Evolutionary conservation across 2,113 vertebrate genomes (phyloP).

Genomic region (Athene cunicularia): DNA sequence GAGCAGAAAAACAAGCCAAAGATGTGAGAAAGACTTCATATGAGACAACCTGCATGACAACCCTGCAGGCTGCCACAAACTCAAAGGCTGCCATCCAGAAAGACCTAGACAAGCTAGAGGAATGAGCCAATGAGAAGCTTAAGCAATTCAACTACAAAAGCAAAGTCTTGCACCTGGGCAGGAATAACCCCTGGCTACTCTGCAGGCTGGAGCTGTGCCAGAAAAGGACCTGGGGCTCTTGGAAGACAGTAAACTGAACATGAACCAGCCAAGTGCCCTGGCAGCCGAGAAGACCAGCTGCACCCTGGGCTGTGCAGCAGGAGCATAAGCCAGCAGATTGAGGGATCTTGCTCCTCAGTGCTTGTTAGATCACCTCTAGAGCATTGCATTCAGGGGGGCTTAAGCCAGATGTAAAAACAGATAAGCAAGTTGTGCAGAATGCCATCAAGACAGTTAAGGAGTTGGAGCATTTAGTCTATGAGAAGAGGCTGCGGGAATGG

Average conservation of each 20-base stretch:
- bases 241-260: background rate
- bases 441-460: background rate
- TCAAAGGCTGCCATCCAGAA: background rate
- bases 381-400: background rate
- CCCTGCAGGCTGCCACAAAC: accelerated
- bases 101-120: background rate
- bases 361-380: background rate
- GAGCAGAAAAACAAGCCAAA: background rate
- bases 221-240: background rate
- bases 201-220: background rate
- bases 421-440: background rate
- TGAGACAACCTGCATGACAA: background rate
- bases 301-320: background rate
- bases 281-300: background rate
- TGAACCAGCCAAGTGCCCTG: background rate
- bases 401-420: background rate
- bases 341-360: background rate
- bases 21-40: background rate
- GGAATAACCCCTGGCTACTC: background rate
- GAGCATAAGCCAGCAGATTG: background rate
- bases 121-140: background rate
- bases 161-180: background rate
- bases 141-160: background rate
- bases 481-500: background rate
- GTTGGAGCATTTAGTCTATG: background rate